Evolutionary conservation across 2,888 invertebrate genomes (phyloP).

Genomic region (Antheraea yamamai): DNA sequence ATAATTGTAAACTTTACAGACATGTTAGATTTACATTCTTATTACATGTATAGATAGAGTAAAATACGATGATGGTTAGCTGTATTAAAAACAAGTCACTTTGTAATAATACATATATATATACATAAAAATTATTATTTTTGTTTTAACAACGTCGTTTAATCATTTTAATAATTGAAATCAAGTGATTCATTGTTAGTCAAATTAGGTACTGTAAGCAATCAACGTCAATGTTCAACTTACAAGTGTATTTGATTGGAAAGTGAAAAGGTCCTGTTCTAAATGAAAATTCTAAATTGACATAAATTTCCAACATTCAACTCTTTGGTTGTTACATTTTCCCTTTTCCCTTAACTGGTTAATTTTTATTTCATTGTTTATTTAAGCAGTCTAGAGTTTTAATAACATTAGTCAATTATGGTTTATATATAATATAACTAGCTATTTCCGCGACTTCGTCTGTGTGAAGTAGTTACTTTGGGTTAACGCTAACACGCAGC

Average conservation of each 20-base stretch:
- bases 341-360: not conserved
- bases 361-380: not conserved
- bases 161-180: not conserved
- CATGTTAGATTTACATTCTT: too few relatives aligned
- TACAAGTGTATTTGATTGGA: not conserved
- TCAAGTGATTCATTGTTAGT: not conserved
- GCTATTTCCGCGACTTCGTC: too few relatives aligned
- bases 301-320: not conserved
- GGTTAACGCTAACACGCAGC: too few relatives aligned
- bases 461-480: too few relatives aligned
- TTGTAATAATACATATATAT: too few relatives aligned
- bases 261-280: not conserved
- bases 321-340: not conserved
- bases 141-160: too few relatives aligned
- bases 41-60: too few relatives aligned
- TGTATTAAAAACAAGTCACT: too few relatives aligned
- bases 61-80: too few relatives aligned
- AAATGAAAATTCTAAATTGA: slow-evolving; percentile 1
- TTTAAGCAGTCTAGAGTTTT: not conserved
- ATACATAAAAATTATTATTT: too few relatives aligned
- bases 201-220: not conserved
- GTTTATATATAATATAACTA: too few relatives aligned
- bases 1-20: too few relatives aligned
- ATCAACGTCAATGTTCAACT: not conserved
- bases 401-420: not conserved